phyloP scores from a whole-genome alignment of 2,113 vertebrate genomes.

The Bostrychus sinensis region DNA sequence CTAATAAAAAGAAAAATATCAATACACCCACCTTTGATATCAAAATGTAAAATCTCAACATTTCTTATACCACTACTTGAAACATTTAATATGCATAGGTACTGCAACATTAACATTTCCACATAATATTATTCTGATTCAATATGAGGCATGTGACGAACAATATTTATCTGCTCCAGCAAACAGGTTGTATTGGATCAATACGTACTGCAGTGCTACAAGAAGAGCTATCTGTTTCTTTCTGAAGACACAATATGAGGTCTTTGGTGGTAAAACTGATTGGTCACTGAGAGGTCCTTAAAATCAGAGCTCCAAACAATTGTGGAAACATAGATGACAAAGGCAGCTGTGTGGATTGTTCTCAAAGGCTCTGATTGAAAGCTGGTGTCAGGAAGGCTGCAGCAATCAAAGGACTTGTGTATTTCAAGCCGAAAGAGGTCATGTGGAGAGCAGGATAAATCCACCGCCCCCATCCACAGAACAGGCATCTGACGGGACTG shows the following conservation, averaged over 20 bases:
- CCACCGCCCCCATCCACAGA: conserved; percentile 49
- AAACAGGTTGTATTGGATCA: neutral
- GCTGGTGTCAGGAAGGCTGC: conserved; percentile 60
- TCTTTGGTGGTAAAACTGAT: conserved; percentile 47
- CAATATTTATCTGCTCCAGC: neutral
- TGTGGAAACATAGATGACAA: conserved; percentile 67
- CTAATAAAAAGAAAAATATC: too few relatives aligned
- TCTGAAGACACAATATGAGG: conserved; percentile 37
- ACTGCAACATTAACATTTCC: too few relatives aligned
- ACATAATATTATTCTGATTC: too few relatives aligned
- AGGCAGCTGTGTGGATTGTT: conserved; percentile 57
- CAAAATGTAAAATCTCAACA: too few relatives aligned
- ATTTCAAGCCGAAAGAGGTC: conserved; percentile 61
- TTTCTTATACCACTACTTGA: too few relatives aligned
- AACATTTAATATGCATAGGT: too few relatives aligned
- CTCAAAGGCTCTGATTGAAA: conserved; percentile 71
- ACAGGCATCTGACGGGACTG: conserved; percentile 20
- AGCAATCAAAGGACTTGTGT: conserved; percentile 70
- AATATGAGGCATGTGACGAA: too few relatives aligned
- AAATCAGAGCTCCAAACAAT: conserved; percentile 68
- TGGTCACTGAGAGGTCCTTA: conserved; percentile 50
- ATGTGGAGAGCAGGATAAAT: conserved; percentile 64
- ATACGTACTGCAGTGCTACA: conserved; percentile 27
- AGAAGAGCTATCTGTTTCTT: conserved; percentile 32
- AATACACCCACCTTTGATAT: too few relatives aligned